Evolutionary conservation across 2,797 vertebrate genomes (phyloP), one percentile per base, ranked within the genome.

Genomic region (Remorina albescens): DNA sequence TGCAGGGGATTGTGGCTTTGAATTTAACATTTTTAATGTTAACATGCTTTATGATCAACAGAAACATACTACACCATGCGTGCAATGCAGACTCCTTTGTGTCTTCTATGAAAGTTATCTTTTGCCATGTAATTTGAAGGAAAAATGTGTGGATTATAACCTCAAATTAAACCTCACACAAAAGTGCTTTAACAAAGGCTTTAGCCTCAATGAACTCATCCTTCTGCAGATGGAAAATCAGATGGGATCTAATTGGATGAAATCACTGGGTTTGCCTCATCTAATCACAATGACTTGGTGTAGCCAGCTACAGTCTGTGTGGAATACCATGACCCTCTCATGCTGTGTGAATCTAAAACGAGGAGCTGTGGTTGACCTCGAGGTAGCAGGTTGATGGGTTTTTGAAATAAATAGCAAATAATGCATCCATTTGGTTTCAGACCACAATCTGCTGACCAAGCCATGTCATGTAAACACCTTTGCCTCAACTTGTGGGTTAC

Each of bases 371-470:
- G 70, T 84, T 46, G 64, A 70, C 55, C 53, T 18, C 15, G 58
- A 34, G 47, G 77, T 56, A 26, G 67, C 85, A 84, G 68, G 82
- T 74, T 80, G 30, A 83, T 74, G 72, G 67, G 41, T 75, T 77
- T 80, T 88, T 78, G 87, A 85, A 86, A 80, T 62, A 81, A 82
- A 85, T 64, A 70, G 86, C 75, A 69, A 89, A 89, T 19, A 88
- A 74, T 78, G 84, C 74, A 78, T 88, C 90, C 91, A 84, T 93
- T 92, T 91, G 92, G 86, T 88, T 80, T 71, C 7, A 86, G 88
- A 89, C 92, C 90, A 82, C 90, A 86, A 88, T 82, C 75, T 89
- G 78, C 88, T 91, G 85, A 89, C 84, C 82, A 64, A 81, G 77
- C 63, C 69, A 56, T 89, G 88, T 84, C 85, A 67, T 86, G 86